A percentile compares a stretch with the other conserved stretches of the same genome.
These are phyloP conservation scores for Anguilla megastoma DNA, from an alignment of 2,797 vertebrate genomes.

Conservation along the genomic window DNA sequence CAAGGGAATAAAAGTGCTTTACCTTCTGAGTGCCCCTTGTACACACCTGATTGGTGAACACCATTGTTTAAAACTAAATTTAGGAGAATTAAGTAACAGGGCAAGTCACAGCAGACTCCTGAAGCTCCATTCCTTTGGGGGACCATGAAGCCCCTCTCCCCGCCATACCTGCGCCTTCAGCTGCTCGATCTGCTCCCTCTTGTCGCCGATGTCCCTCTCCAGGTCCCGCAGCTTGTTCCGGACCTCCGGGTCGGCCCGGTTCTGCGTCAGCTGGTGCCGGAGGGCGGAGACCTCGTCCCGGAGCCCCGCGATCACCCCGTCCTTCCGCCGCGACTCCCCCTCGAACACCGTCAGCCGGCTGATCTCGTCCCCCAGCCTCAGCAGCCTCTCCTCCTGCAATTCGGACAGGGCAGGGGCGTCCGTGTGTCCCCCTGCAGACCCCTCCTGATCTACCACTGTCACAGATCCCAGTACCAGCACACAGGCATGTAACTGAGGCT, in stretches of 20 bases:
- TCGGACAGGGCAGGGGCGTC: background rate
- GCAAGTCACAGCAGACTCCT: no score
- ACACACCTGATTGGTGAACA: no score
- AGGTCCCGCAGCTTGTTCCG: slow-evolving; percentile 54
- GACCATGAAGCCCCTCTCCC: background rate
- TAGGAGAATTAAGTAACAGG: no score
- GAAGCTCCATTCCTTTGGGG: no score
- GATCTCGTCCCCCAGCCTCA: slow-evolving; percentile 56
- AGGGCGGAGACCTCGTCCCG: slow-evolving; percentile 61
- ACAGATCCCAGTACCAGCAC: background rate
- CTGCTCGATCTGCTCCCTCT: slow-evolving; percentile 66
- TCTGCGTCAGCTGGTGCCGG: slow-evolving; percentile 55
- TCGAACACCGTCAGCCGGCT: slow-evolving; percentile 54
- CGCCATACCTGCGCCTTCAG: slow-evolving; percentile 72
- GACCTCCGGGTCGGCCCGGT: slow-evolving; percentile 44
- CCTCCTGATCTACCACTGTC: background rate
- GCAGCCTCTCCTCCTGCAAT: slow-evolving; percentile 66
- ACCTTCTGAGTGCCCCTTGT: no score
- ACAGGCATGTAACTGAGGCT: background rate
- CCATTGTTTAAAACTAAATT: no score
- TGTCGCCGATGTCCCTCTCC: slow-evolving; percentile 57
- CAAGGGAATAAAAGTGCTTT: no score
- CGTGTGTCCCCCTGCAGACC: no score
- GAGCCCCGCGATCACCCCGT: slow-evolving; percentile 59
- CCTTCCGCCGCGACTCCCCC: slow-evolving; percentile 64